phyloP scores from a whole-genome alignment of 2,797 vertebrate genomes.

The Taeniopygia guttata region DNA sequence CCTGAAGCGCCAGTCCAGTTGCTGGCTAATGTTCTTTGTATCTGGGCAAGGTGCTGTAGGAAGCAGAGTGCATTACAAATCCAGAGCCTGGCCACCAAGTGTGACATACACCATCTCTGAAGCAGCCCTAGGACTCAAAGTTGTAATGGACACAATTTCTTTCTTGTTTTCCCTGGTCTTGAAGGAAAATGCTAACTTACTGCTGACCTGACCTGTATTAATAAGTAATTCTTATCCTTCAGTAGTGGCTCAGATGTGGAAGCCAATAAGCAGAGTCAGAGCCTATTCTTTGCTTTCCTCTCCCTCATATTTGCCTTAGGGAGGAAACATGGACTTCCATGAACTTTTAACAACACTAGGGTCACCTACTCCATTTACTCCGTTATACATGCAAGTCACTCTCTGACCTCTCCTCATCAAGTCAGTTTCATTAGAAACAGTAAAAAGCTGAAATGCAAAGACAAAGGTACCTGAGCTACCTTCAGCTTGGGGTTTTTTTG shows the following conservation, averaged over 20 bases:
- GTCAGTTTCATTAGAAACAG: background rate
- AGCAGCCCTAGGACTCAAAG: background rate
- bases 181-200: background rate
- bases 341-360: background rate
- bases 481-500: background rate
- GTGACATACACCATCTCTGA: background rate
- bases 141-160: background rate
- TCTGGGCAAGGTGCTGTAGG: background rate
- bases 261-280: background rate
- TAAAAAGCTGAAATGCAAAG: background rate
- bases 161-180: background rate
- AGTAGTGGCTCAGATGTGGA: background rate
- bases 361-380: background rate
- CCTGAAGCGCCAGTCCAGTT: background rate
- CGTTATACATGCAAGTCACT: background rate
- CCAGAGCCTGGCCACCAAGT: background rate
- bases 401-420: background rate
- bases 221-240: background rate
- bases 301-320: background rate
- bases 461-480: background rate
- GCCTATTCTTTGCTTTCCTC: background rate
- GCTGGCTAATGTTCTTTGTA: accelerated
- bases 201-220: background rate
- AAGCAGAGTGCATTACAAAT: background rate
- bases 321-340: background rate